phyloP scores from a whole-genome alignment of 2,888 invertebrate species.

The Noctua comes region DNA sequence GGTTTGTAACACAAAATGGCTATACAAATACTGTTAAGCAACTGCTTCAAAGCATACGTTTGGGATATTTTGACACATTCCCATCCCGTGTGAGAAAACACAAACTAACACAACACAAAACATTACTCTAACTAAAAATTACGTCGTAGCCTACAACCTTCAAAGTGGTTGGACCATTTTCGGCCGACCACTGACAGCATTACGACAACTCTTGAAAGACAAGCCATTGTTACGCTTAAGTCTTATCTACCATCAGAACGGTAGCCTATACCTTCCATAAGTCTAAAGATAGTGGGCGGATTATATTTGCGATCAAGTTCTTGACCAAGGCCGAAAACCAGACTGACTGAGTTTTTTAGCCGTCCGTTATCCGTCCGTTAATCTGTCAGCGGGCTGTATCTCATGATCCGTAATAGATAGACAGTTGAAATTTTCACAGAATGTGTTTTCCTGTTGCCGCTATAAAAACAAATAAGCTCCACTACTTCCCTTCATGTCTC shows the following conservation, averaged over 20 bases:
- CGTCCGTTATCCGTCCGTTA: too few relatives aligned
- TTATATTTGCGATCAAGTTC: slow-evolving; percentile 66
- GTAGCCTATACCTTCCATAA: slow-evolving; percentile 51
- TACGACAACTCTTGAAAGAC: slow-evolving; percentile 55
- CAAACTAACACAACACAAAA: slow-evolving; percentile 5
- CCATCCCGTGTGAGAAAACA: neutral
- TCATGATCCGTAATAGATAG: too few relatives aligned
- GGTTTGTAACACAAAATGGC: neutral
- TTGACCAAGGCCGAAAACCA: slow-evolving; percentile 67
- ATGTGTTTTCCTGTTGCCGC: too few relatives aligned
- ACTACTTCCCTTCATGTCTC: too few relatives aligned
- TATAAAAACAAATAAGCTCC: too few relatives aligned
- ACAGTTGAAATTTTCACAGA: too few relatives aligned
- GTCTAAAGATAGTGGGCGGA: slow-evolving; percentile 64
- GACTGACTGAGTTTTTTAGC: slow-evolving; percentile 24
- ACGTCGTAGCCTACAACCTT: slow-evolving; percentile 29
- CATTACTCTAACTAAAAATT: slow-evolving; percentile 12
- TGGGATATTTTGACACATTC: neutral
- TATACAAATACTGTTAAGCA: neutral
- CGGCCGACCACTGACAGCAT: slow-evolving; percentile 35
- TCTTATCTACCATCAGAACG: slow-evolving; percentile 61
- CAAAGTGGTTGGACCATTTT: slow-evolving; percentile 55
- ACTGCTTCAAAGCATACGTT: neutral
- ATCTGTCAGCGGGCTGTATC: too few relatives aligned
- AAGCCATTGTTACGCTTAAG: slow-evolving; percentile 67